Evolutionary conservation across 2,797 vertebrate species (phyloP).

Genomic region (Notolepis coatsorum): DNA sequence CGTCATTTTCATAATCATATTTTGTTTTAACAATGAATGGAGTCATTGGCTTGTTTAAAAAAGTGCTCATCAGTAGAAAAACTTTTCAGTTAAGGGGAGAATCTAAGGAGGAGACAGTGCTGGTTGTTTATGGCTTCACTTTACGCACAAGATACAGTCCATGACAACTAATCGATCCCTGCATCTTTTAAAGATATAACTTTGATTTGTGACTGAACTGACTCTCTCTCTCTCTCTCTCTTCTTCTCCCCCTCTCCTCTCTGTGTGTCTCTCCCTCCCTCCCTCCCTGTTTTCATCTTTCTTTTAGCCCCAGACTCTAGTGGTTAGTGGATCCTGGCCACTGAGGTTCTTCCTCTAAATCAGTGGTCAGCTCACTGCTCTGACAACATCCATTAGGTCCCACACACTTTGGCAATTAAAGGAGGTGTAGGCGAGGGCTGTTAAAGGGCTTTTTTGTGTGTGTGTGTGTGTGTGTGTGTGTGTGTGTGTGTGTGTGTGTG

Average conservation of each 20-base stretch:
- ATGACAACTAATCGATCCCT: conserved; percentile 68
- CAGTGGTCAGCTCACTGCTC: conserved; percentile 63
- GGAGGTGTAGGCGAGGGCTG: conserved; percentile 66
- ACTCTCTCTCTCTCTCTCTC: conserved; percentile 47
- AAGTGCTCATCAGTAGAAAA: conserved; percentile 25
- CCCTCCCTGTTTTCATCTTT: background rate
- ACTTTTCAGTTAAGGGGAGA: conserved; percentile 13
- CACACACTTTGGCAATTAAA: conserved; percentile 78
- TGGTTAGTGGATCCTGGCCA: conserved; percentile 45
- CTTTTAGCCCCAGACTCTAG: conserved; percentile 38
- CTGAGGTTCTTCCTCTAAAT: conserved; percentile 68
- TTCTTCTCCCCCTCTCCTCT: conserved; percentile 16
- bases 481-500: conserved; percentile 49
- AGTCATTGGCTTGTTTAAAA: conserved; percentile 34
- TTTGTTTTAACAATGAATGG: conserved; percentile 21
- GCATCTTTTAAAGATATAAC: conserved; percentile 74
- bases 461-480: conserved; percentile 18
- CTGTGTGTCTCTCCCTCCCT: conserved; percentile 3
- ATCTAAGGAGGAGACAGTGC: conserved; percentile 29
- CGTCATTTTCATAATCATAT: conserved; percentile 1
- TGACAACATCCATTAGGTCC: conserved; percentile 80
- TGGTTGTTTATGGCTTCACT: conserved; percentile 60
- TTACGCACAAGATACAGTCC: conserved; percentile 51
- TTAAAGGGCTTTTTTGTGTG: conserved; percentile 70
- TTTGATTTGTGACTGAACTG: conserved; percentile 74